A percentile compares a stretch with the other conserved stretches of the same genome.
Conservation (phyloP, 1,140 invertebrate species). For the Sycobia sp. region DNA sequence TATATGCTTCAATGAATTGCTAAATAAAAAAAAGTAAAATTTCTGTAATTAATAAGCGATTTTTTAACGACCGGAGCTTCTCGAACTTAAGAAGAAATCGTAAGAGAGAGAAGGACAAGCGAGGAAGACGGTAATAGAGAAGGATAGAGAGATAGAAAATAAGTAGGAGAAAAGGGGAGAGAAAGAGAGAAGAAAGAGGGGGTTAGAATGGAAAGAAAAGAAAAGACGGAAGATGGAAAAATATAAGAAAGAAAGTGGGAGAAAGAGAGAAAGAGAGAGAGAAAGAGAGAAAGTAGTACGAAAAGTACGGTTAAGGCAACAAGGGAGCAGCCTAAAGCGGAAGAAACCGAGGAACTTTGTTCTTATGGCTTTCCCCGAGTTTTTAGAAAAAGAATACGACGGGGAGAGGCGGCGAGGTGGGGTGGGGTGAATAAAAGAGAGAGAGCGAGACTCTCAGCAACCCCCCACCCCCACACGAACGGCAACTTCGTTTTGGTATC, state of each 20-base stretch:
- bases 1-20: slow-evolving; percentile 23
- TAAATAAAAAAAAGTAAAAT: slow-evolving; percentile 30
- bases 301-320: slow-evolving; percentile 16
- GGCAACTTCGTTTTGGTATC: slow-evolving; percentile 26
- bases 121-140: neutral
- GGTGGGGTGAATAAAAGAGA: slow-evolving; percentile 4
- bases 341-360: slow-evolving; percentile 35
- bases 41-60: slow-evolving; percentile 31
- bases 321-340: slow-evolving; percentile 21
- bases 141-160: neutral
- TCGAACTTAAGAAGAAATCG: slow-evolving; percentile 17
- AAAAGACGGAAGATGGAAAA: neutral
- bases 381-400: slow-evolving; percentile 9
- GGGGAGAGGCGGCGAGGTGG: slow-evolving; percentile 2
- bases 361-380: slow-evolving; percentile 34
- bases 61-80: slow-evolving; percentile 26
- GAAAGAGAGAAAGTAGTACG: neutral
- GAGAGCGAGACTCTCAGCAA: slow-evolving; percentile 10
- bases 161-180: neutral
- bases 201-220: neutral
- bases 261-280: neutral
- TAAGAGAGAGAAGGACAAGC: neutral
- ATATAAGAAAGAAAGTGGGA: neutral
- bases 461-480: neutral
- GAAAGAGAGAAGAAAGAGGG: neutral